Evolutionary conservation across 2,113 vertebrate species (phyloP), one percentile per base, ranked within the genome.

Genomic region (Amia ocellicauda): DNA sequence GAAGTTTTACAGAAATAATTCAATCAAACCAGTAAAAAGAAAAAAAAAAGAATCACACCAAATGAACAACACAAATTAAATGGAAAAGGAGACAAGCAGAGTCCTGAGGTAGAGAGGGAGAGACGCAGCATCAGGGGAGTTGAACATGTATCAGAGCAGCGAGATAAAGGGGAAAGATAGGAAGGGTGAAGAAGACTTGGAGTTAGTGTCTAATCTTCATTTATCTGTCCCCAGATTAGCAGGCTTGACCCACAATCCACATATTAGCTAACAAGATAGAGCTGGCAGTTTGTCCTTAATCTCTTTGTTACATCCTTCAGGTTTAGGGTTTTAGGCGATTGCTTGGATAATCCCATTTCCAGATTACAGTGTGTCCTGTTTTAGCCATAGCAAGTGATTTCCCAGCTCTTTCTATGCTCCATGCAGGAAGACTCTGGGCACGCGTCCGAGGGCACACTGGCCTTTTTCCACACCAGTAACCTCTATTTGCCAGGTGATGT

Each of bases 321-420:
- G 45, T 67, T 68, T 60, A n/a, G 47, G 54, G 71, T 64, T 76
- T 76, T 60, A 22, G 52, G 45, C 19, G 63, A 62, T 71, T 58
- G 45, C 22, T 36, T 58, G 56, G 50, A 55, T 42, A 69, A 71
- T 71, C 71, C 61, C 45, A 53, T 72, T 64, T 67, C 45, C 55
- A 68, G 71, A 73, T 76, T 76, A 73, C 1, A n/a, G 52, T 58
- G 43, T 55, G 51, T 14, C 24, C 54, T 49, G 23, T 63, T 61
- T 62, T 69, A 23, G 31, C 17, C 41, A 19, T n/a, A 28, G 45
- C 11, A n/a, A n/a, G 27, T 63, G 63, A 23, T 62, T 40, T 62
- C 60, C 22, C 28, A 47, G 20, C 2, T 50, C 40, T 66, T 50
- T 50, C 26, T 16, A 28, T 57, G 8, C 1, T n/a, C n/a, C n/a